phyloP scores from a whole-genome alignment of 1,140 invertebrate species.

The Bombus soroeensis region DNA sequence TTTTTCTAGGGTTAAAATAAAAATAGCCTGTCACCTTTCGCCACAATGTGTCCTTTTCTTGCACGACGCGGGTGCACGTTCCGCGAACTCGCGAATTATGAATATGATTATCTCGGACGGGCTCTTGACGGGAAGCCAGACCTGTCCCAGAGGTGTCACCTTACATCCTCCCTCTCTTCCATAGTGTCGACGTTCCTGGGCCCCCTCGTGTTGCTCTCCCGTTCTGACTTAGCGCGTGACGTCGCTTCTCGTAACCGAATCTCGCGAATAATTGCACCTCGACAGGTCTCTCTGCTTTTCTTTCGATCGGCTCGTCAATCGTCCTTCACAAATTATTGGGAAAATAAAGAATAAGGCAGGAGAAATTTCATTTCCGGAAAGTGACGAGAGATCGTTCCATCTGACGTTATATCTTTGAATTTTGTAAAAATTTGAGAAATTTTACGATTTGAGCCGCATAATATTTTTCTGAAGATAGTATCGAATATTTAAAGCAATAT shows the following conservation, averaged over 20 bases:
- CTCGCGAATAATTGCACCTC: constrained; percentile 70
- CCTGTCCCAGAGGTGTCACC: constrained; percentile 77
- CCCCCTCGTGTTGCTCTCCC: constrained; percentile 19
- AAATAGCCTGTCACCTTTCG: constrained; percentile 45
- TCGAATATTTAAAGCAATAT: too few species aligned
- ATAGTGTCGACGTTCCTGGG: constrained; percentile 46
- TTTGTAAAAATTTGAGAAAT: too few species aligned
- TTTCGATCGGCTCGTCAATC: constrained; percentile 20
- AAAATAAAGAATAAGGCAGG: not conserved
- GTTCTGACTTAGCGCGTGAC: constrained; percentile 54
- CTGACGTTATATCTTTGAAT: not conserved
- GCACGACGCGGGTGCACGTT: constrained; percentile 66
- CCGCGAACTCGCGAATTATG: constrained; percentile 79
- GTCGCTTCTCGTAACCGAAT: constrained; percentile 66
- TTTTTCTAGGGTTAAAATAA: constrained; percentile 12
- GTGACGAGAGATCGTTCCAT: not conserved
- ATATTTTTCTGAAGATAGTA: too few species aligned
- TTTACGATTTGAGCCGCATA: too few species aligned
- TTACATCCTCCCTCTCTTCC: constrained; percentile 73
- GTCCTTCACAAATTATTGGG: not conserved
- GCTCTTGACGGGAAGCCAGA: constrained; percentile 76
- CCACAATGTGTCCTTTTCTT: constrained; percentile 34
- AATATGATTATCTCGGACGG: constrained; percentile 79
- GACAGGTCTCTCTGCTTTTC: constrained; percentile 18
- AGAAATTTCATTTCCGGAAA: not conserved